Evolutionary conservation across 1,140 invertebrate species (phyloP), one percentile per base, ranked within the genome.

Genomic region (Himalopsyche phryganea): DNA sequence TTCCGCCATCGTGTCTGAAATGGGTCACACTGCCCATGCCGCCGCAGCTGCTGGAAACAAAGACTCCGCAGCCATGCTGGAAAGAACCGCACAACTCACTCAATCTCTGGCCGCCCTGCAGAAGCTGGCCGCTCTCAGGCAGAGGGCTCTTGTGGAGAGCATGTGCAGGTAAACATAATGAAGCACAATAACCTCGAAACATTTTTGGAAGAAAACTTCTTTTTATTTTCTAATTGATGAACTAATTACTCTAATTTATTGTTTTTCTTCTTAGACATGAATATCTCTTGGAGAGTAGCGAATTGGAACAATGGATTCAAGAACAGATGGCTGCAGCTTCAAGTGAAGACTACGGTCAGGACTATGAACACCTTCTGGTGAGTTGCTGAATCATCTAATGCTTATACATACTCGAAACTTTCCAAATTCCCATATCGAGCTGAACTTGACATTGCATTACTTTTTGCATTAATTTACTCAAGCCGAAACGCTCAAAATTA

Each of bases 331-430:
- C 90, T 63, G 86, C 87, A 0, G 95, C 94, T 6, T 86, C 86
- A 2, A 93, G 89, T 32, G 95, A 98, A 69, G 96, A 99, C 71
- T 98, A 95, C 74, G 96, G 96, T 5, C 91, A 94, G 71, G 96
- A 98, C 78, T 98, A 94, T 71, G 96, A 98, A 72, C 96, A 98
- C 78, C 74, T 98, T 19, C 74, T 94, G 75, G 86, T 92, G 69
- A 72, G 32, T 46, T 19, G 2, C 1, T 46, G n/a, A n/a, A n/a
- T n/a, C n/a, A n/a, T n/a, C n/a, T n/a, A n/a, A n/a, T n/a, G n/a
- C n/a, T n/a, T n/a, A n/a, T n/a, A n/a, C n/a, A n/a, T n/a, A n/a
- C n/a, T n/a, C n/a, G n/a, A n/a, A n/a, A n/a, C n/a, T n/a, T n/a
- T n/a, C n/a, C n/a, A n/a, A n/a, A n/a, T n/a, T n/a, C n/a, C n/a